A percentile compares a stretch with the other conserved stretches of the same genome.
Conservation (phyloP, 2,888 invertebrate genomes). For the Cylloceria caligata region DNA sequence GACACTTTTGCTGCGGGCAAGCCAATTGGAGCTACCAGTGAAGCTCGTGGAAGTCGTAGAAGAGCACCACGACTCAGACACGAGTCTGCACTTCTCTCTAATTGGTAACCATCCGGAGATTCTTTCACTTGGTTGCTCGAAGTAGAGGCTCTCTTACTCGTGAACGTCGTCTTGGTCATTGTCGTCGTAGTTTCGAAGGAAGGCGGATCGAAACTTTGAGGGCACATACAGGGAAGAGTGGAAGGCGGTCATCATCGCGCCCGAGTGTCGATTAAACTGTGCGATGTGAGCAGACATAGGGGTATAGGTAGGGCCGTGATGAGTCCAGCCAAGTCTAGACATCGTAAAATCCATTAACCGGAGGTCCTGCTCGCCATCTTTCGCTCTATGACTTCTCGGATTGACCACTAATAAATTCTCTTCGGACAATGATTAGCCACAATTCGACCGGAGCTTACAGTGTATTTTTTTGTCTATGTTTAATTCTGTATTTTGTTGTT, state of each 20-base stretch:
- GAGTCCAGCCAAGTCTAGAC: constrained; percentile 58
- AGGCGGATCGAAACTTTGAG: constrained; percentile 46
- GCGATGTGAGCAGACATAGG: constrained; percentile 38
- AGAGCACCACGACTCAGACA: constrained; percentile 70
- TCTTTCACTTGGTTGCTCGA: constrained; percentile 66
- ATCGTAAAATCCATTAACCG: constrained; percentile 64
- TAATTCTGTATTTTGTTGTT: too few relatives aligned
- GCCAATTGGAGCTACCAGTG: constrained; percentile 60
- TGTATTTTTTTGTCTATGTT: neutral
- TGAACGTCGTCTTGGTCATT: constrained; percentile 50
- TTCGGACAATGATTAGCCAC: constrained; percentile 25
- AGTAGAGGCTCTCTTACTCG: constrained; percentile 28
- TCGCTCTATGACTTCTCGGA: constrained; percentile 27
- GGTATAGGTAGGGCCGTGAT: constrained; percentile 31
- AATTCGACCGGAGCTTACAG: neutral
- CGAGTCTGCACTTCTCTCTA: constrained; percentile 77
- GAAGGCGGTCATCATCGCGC: constrained; percentile 33
- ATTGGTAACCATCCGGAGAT: constrained; percentile 74
- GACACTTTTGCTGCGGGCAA: constrained; percentile 36
- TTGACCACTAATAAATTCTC: constrained; percentile 51
- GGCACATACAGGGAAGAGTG: constrained; percentile 31
- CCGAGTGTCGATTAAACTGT: constrained; percentile 57
- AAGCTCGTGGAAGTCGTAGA: constrained; percentile 66
- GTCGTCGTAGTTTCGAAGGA: constrained; percentile 33
- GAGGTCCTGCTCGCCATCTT: constrained; percentile 43